Conservation (phyloP, 2,797 vertebrate species). For the Clarias platycephalus region DNA sequence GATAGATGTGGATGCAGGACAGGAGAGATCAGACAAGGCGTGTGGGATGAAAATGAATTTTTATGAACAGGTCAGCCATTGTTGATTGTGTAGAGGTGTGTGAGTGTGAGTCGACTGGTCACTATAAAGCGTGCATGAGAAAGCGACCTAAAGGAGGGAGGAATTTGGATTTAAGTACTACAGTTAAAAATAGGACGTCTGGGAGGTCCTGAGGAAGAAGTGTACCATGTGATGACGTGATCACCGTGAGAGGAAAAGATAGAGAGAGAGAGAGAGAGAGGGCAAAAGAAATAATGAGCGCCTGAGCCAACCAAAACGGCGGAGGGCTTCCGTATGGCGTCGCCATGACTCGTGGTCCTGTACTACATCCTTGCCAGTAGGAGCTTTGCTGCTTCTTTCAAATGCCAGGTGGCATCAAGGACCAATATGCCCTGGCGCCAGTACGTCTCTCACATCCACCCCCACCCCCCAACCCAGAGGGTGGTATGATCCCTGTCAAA, state of each 20-base stretch:
- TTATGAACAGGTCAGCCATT: constrained; percentile 51
- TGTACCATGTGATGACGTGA: constrained; percentile 68
- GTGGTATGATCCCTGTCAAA: constrained; percentile 69
- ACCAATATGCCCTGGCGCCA: constrained; percentile 46
- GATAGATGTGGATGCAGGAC: constrained; percentile 33
- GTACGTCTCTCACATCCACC: not conserved
- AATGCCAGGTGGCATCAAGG: constrained; percentile 57
- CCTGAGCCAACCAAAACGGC: not conserved
- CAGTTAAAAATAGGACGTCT: constrained; percentile 67
- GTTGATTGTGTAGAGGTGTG: constrained; percentile 15
- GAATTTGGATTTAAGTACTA: constrained; percentile 60
- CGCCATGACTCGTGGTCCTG: constrained; percentile 12
- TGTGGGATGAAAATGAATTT: constrained; percentile 58
- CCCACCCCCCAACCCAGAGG: constrained; percentile 54
- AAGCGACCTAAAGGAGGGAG: constrained; percentile 59
- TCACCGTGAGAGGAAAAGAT: constrained; percentile 8
- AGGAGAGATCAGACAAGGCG: constrained; percentile 50
- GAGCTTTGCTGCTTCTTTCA: constrained; percentile 41
- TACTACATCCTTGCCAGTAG: constrained; percentile 27
- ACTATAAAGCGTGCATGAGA: constrained; percentile 56
- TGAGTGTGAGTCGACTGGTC: not conserved
- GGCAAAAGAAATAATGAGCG: not conserved
- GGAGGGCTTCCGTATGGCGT: constrained; percentile 37
- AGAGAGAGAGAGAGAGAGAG: not conserved
- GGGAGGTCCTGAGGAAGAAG: constrained; percentile 47